These are phyloP conservation scores for Channa striata DNA, from an alignment of 2,797 vertebrate genomes.

Conservation along the genomic window DNA sequence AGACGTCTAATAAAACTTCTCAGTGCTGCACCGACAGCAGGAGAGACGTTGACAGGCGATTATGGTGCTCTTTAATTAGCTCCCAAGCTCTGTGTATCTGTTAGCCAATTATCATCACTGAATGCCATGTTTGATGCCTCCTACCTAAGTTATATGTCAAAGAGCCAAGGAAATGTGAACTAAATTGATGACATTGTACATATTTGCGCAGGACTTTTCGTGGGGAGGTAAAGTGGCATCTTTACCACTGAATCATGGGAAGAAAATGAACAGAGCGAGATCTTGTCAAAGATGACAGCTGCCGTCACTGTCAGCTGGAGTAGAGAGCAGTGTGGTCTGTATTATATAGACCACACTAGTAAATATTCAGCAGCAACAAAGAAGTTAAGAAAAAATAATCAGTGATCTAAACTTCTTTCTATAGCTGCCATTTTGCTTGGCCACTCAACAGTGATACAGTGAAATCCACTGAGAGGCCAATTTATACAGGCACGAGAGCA, in stretches of 20 bases:
- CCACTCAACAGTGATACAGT: not conserved
- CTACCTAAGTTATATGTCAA: constrained; percentile 1
- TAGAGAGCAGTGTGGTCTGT: too few species aligned
- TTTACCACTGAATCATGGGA: not conserved
- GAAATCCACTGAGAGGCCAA: not conserved
- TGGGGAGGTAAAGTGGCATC: not conserved
- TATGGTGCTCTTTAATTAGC: constrained; percentile 78
- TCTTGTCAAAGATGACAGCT: not conserved
- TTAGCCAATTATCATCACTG: constrained; percentile 62
- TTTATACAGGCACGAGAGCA: constrained; percentile 10
- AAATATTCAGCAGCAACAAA: not conserved
- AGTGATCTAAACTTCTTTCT: not conserved
- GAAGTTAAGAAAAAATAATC: not conserved
- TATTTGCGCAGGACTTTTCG: constrained; percentile 1
- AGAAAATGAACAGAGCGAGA: not conserved
- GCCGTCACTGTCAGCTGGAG: not conserved
- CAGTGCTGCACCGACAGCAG: constrained; percentile 40
- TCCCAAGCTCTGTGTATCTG: constrained; percentile 46
- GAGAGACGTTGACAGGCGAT: constrained; percentile 69
- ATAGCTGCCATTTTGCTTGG: not conserved
- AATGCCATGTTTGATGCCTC: constrained; percentile 27
- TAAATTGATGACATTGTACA: not conserved
- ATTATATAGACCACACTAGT: not conserved
- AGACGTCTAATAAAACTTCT: constrained; percentile 67
- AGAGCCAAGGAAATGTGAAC: not conserved